Evolutionary conservation across 2,888 invertebrate genomes (phyloP), one percentile per base, ranked within the genome.

Genomic region (Brassicogethes aeneus): DNA sequence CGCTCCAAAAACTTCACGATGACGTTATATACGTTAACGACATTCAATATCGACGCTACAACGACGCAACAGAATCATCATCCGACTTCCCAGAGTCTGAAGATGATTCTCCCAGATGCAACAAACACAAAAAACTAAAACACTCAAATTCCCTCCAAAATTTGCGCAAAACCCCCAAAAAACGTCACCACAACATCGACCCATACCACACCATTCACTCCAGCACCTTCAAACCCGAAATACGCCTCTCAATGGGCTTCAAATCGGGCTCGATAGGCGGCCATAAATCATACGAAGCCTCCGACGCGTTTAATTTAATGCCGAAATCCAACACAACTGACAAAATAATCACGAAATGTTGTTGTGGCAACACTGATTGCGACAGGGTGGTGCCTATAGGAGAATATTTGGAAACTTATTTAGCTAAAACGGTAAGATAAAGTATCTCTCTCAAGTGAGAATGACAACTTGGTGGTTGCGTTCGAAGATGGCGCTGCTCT

Each of bases 171-270:
- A 43, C 12, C 3, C 12, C 5, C 10, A 32, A 10, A 5, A 23
- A 23, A 10, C 23, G 5, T 5, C 5, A 10, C 5, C 12, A 32
- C 7, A 13, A 32, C 37, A n/a, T n/a, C n/a, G 55, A 60, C 42
- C 61, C 56, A 31, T 70, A 70, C 51, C 66, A 69, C 46, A 71
- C 70, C 10, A 58, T 70, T 17, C 71, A 71, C 46, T 64, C 63
- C 47, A 55, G 48, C 29, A 53, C 45, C 8, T 8, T 8, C 14
- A 12, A 32, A 5, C 8, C 12, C 3, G 14, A 32, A 5, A 12
- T 12, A 10, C 7, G 14, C 5, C 10, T 3, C 12, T 10, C 32
- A 13, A 32, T 32, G 32, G 32, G 13, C 8, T 32, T 32, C 14
- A 32, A 12, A 13, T 10, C 32, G 32, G 32, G 32, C 13, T 15